phyloP scores from a whole-genome alignment of 2,888 invertebrate species.

The Hypsopygia costalis region DNA sequence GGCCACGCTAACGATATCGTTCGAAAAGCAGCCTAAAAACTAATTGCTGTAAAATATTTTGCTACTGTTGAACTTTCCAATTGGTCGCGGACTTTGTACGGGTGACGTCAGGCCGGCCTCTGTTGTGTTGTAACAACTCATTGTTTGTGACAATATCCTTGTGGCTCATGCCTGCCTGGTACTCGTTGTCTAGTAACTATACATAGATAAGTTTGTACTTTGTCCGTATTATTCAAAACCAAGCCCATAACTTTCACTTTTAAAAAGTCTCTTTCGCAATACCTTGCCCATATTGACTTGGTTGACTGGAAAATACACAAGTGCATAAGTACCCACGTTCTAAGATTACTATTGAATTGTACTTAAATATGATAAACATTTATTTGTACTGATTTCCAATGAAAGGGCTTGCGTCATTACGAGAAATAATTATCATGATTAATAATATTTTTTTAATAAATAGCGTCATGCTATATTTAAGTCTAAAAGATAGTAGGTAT shows the following conservation, averaged over 20 bases:
- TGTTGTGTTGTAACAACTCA: conserved; percentile 23
- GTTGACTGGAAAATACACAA: too few relatives aligned
- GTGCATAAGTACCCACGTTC: too few relatives aligned
- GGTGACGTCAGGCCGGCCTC: conserved; percentile 45
- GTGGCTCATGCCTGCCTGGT: conserved; percentile 13
- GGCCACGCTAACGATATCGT: conserved; percentile 5
- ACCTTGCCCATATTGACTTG: not conserved
- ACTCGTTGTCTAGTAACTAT: not conserved
- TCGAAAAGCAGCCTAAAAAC: conserved; percentile 11
- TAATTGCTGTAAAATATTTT: conserved; percentile 26
- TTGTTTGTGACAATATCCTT: conserved; percentile 10
- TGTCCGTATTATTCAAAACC: not conserved
- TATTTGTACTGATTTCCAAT: too few relatives aligned
- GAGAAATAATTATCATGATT: too few relatives aligned
- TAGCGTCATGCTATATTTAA: too few relatives aligned
- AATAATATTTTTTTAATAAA: too few relatives aligned
- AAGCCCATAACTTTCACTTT: conserved; percentile 5
- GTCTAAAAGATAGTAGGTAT: too few relatives aligned
- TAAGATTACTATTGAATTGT: too few relatives aligned
- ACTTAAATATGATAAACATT: too few relatives aligned
- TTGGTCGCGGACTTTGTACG: conserved; percentile 53
- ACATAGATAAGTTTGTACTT: not conserved
- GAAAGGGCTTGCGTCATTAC: too few relatives aligned
- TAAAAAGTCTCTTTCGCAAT: conserved; percentile 8
- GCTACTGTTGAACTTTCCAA: conserved; percentile 54